Percentiles rank a stretch among this genome's conserved stretches.
These are phyloP conservation scores for Nemurella pictetii DNA, from an alignment of 2,888 invertebrate species.

Conservation along the genomic window DNA sequence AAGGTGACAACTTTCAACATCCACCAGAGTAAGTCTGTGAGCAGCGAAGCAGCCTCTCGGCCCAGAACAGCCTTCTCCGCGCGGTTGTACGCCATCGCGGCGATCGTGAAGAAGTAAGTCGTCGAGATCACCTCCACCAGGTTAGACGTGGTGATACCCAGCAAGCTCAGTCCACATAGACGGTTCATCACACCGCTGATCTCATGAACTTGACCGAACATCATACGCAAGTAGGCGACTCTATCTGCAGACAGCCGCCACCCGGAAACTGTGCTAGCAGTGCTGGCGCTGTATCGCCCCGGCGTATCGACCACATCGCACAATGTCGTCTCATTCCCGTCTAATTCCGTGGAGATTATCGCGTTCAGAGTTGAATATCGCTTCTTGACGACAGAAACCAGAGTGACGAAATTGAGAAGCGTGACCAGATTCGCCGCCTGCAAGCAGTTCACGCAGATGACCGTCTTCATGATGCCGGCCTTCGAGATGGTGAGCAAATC, in stretches of 20 bases:
- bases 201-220: neutral
- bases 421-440: neutral
- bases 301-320: no score
- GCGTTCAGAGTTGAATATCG: neutral
- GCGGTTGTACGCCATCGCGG: neutral
- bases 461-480: neutral
- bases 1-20: neutral
- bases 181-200: neutral
- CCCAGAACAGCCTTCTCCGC: neutral
- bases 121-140: neutral
- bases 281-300: neutral
- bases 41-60: neutral
- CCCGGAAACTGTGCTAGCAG: neutral
- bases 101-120: neutral
- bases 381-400: neutral
- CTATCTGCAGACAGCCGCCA: neutral
- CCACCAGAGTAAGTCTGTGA: neutral
- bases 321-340: neutral
- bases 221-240: neutral
- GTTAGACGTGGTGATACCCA: neutral
- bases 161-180: neutral
- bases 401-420: neutral
- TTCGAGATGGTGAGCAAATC: neutral
- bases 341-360: neutral
- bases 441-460: neutral